Evolutionary conservation across 2,113 vertebrate genomes (phyloP), one percentile per base, ranked within the genome.

Genomic region (Hepsetus odoe): DNA sequence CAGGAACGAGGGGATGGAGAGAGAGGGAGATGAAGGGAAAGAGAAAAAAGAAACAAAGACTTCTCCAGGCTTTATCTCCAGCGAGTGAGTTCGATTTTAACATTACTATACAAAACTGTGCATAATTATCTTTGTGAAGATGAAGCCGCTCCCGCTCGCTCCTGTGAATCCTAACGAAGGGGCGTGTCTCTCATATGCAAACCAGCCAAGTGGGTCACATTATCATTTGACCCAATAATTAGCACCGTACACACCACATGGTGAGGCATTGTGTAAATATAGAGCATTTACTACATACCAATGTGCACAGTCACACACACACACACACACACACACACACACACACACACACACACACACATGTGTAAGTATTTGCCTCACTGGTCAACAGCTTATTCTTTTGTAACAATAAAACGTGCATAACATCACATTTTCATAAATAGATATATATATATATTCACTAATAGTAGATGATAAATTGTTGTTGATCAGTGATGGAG

Each of bases 141-240:
- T 67, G 33, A 68, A 59, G 24, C 28, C 32, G 35, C 70, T 51
- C n/a, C 32, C 32, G 42, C 55, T 51, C 32, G 51, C 77, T 73
- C 22, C 77, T 69, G 56, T 26, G 53, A 77, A 73, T 73, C 58
- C 70, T 69, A 72, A 74, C 59, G 58, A 69, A 56, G 55, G 72
- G 53, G 24, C 16, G 30, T 7, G 42, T 59, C 42, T 61, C 61
- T 62, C 59, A 38, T 38, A 11, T 42, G 33, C 49, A 74, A 49
- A 30, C 13, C 28, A 22, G 18, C 28, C 66, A 56, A n/a, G 12
- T 59, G 28, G 46, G 68, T 55, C 66, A 65, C 40, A 59, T 46
- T 26, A 53, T 56, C 46, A 71, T 76, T 72, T 67, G 51, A 72
- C 67, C 68, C 62, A 64, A 22, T 72, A 46, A 49, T 59, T 72